Evolutionary conservation across 2,113 vertebrate species (phyloP).

Genomic region (Hylia prasina): DNA sequence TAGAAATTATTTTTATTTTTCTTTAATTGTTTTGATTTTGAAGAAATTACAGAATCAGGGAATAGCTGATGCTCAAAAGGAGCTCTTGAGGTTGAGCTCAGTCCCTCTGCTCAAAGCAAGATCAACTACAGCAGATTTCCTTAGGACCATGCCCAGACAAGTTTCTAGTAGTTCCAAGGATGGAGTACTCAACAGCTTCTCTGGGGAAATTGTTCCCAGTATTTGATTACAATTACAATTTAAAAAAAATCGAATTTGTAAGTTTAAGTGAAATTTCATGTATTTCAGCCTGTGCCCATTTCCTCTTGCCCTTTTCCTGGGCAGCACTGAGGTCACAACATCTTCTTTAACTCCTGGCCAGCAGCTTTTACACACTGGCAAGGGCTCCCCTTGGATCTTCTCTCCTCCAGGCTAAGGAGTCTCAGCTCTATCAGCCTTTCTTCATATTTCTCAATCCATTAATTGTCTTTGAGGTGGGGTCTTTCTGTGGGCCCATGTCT

Average conservation of each 20-base stretch:
- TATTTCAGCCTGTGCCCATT: neutral
- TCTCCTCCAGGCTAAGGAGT: neutral
- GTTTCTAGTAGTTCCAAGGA: neutral
- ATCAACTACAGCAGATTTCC: neutral
- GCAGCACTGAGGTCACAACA: neutral
- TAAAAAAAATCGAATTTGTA: rapidly evolving
- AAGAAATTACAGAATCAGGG: neutral
- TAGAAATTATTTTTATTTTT: neutral
- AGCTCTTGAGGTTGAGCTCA: neutral
- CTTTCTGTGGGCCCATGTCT: neutral
- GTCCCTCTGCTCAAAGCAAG: neutral
- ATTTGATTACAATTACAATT: neutral
- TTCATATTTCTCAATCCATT: neutral
- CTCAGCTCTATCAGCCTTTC: neutral
- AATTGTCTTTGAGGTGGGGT: neutral
- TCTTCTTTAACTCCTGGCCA: neutral
- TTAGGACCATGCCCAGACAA: neutral
- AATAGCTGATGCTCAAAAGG: neutral
- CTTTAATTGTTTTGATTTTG: neutral
- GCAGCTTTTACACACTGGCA: neutral
- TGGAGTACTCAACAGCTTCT: neutral
- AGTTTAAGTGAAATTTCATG: neutral
- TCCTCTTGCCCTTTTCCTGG: neutral
- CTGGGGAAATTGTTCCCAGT: neutral
- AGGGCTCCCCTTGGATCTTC: neutral